These are phyloP conservation scores for Unio delphinus DNA, from an alignment of 2,888 invertebrate species.

Conservation along the genomic window DNA sequence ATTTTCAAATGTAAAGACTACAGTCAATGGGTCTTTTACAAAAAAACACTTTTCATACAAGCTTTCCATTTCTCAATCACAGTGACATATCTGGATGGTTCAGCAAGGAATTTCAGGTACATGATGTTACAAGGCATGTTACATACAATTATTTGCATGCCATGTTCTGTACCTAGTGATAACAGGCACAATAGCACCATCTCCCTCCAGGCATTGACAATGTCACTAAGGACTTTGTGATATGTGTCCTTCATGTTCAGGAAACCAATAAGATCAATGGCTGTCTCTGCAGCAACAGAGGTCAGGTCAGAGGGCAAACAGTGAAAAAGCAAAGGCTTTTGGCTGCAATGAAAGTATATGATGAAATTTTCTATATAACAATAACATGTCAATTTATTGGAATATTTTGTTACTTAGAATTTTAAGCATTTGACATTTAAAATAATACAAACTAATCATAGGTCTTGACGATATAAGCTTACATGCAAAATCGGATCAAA, in stretches of 20 bases:
- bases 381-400: too few species aligned
- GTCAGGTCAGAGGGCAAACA: constrained; percentile 83
- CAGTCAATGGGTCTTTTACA: neutral
- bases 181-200: constrained; percentile 85
- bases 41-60: neutral
- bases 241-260: constrained; percentile 90
- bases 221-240: constrained; percentile 89
- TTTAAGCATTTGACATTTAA: too few species aligned
- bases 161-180: constrained; percentile 80
- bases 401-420: too few species aligned
- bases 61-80: neutral
- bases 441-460: too few species aligned
- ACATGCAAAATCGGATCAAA: too few species aligned
- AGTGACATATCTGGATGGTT: constrained; percentile 5
- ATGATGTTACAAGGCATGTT: constrained; percentile 13
- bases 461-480: too few species aligned
- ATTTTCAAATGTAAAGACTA: too few species aligned
- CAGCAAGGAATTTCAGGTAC: neutral
- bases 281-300: constrained; percentile 77
- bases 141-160: constrained; percentile 2
- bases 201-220: constrained; percentile 89
- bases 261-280: constrained; percentile 82
- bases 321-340: constrained; percentile 83
- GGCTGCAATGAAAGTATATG: constrained; percentile 70
- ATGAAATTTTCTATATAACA: too few species aligned